phyloP scores from a whole-genome alignment of 1,140 invertebrate genomes.

The Druon quercuslanigerum region DNA sequence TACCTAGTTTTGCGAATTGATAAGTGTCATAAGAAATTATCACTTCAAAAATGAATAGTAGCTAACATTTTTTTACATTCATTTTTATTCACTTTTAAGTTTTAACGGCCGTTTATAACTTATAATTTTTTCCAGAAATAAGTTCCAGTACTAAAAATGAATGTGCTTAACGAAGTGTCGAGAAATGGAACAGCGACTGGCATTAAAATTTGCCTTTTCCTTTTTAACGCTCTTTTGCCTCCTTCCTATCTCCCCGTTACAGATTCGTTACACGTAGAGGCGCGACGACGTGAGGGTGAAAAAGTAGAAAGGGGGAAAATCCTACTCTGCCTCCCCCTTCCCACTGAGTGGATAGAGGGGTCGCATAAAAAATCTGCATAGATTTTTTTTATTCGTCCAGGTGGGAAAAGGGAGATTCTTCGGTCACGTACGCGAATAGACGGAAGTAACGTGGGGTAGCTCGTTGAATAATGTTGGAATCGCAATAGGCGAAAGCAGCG shows the following conservation, averaged over 20 bases:
- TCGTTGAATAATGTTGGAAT: constrained; percentile 25
- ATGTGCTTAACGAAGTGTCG: not conserved
- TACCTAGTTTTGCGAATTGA: too few relatives aligned
- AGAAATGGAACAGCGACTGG: not conserved
- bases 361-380: constrained; percentile 65
- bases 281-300: constrained; percentile 63
- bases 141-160: too few relatives aligned
- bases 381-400: constrained; percentile 43
- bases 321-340: not conserved
- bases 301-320: constrained; percentile 36
- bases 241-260: constrained; percentile 47
- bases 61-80: too few relatives aligned
- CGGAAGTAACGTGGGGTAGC: constrained; percentile 28
- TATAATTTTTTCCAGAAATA: too few relatives aligned
- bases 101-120: too few relatives aligned
- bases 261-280: constrained; percentile 67
- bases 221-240: constrained; percentile 12
- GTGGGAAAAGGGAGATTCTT: constrained; percentile 45
- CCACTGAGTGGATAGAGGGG: constrained; percentile 34
- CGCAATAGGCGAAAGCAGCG: constrained; percentile 9
- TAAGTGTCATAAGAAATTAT: too few relatives aligned
- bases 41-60: too few relatives aligned
- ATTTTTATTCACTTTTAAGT: too few relatives aligned
- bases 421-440: constrained; percentile 51
- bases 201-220: constrained; percentile 18